Conservation (phyloP, 2,797 vertebrate genomes). For the Sarcophilus harrisii region DNA sequence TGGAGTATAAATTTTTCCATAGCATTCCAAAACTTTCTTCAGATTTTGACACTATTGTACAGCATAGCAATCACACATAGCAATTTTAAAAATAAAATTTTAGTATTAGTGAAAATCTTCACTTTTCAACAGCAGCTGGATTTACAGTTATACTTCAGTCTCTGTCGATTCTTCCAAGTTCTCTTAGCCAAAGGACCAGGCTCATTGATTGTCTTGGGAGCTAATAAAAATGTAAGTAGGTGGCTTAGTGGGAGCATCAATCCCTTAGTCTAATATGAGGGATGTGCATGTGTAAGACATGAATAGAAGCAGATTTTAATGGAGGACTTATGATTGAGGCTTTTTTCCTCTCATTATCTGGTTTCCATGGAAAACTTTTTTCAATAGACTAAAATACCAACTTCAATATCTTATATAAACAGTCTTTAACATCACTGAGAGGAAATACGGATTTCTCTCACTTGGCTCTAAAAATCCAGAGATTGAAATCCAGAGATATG, state of each 20-base stretch:
- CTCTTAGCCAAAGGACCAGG: constrained; percentile 9
- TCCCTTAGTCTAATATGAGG: constrained; percentile 43
- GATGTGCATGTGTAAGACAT: constrained; percentile 60
- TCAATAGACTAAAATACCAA: constrained; percentile 69
- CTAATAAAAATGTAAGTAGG: constrained; percentile 68
- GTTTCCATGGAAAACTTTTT: constrained; percentile 85
- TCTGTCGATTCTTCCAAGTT: constrained; percentile 12
- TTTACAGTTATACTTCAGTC: constrained; percentile 22
- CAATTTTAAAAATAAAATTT: no score
- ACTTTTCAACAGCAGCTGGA: background rate
- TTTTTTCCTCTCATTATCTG: constrained; percentile 79
- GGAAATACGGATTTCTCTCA: constrained; percentile 33
- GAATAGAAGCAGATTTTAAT: constrained; percentile 78
- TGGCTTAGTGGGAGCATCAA: constrained; percentile 52
- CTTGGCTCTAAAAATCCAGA: background rate
- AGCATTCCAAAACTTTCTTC: background rate
- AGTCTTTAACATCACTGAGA: constrained; percentile 44
- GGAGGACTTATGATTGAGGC: constrained; percentile 69
- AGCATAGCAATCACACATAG: background rate
- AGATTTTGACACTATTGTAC: background rate
- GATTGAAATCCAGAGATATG: background rate
- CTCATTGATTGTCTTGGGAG: constrained; percentile 57
- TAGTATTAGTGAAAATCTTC: no score
- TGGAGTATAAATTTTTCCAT: background rate
- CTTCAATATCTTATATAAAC: constrained; percentile 29